Percentiles rank a stretch among this genome's conserved stretches.
Evolutionary conservation across 2,797 vertebrate genomes (phyloP).

Genomic region (Lacerta agilis): DNA sequence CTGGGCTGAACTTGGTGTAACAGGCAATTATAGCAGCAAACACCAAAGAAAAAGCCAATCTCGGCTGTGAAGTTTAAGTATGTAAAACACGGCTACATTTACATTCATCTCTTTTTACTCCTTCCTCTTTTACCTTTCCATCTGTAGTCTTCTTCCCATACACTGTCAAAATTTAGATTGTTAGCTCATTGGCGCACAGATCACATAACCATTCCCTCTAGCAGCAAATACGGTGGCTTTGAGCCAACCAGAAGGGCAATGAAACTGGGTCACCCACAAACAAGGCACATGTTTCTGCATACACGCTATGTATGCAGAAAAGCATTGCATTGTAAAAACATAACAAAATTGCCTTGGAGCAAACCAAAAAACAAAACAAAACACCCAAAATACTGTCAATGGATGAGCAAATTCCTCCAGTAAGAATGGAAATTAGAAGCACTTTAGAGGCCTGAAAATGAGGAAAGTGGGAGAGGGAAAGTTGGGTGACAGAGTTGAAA

Average conservation of each 20-base stretch:
- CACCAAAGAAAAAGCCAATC: too few relatives aligned
- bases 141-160: neutral
- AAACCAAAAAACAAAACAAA: neutral
- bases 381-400: neutral
- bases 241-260: neutral
- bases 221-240: neutral
- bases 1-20: neutral
- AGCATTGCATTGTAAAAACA: neutral
- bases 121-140: neutral
- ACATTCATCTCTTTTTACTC: neutral
- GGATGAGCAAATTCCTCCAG: neutral
- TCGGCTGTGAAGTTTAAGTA: neutral
- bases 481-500: neutral
- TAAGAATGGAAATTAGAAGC: neutral
- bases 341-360: neutral
- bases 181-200: neutral
- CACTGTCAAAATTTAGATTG: neutral
- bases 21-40: neutral
- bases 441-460: neutral
- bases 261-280: neutral
- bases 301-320: neutral
- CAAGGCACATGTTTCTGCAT: neutral
- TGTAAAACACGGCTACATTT: neutral
- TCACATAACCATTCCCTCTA: neutral
- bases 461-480: neutral